Conservation (phyloP, 2,797 vertebrate species). For the Morus bassanus region DNA sequence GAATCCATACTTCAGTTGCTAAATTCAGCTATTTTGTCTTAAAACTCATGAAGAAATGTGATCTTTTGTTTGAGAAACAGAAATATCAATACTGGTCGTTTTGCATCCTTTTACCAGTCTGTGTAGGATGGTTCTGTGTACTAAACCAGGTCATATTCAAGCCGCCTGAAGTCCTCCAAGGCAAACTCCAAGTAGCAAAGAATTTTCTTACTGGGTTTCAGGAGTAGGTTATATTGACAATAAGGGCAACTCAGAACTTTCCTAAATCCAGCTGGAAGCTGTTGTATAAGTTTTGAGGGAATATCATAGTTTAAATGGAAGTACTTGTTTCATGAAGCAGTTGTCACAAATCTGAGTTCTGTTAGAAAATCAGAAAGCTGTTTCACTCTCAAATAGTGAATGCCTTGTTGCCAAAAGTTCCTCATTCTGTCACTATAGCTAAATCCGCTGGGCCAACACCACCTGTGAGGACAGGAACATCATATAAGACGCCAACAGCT, state of each 20-base stretch:
- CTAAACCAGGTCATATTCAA: background rate
- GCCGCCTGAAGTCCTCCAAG: background rate
- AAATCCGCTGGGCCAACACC: slow-evolving; percentile 55
- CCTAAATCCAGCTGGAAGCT: background rate
- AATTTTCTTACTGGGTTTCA: background rate
- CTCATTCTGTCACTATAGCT: slow-evolving; percentile 8
- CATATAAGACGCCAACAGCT: slow-evolving; percentile 71
- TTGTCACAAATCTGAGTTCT: background rate
- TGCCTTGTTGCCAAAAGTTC: slow-evolving; percentile 32
- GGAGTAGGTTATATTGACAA: background rate
- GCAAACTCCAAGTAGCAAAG: background rate
- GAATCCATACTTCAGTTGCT: background rate
- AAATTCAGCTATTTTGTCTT: background rate
- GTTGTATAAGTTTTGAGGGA: background rate
- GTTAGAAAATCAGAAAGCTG: background rate
- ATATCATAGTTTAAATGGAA: background rate
- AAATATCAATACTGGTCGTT: background rate
- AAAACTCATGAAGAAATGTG: background rate
- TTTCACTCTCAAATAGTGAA: slow-evolving; percentile 42
- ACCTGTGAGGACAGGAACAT: slow-evolving; percentile 41
- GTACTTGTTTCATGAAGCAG: background rate
- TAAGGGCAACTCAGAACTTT: background rate
- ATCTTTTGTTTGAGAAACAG: background rate
- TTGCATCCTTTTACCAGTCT: background rate
- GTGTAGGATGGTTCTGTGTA: background rate